These are phyloP conservation scores for Petrophora chlorosata DNA, from an alignment of 2,888 invertebrate genomes.

Conservation along the genomic window DNA sequence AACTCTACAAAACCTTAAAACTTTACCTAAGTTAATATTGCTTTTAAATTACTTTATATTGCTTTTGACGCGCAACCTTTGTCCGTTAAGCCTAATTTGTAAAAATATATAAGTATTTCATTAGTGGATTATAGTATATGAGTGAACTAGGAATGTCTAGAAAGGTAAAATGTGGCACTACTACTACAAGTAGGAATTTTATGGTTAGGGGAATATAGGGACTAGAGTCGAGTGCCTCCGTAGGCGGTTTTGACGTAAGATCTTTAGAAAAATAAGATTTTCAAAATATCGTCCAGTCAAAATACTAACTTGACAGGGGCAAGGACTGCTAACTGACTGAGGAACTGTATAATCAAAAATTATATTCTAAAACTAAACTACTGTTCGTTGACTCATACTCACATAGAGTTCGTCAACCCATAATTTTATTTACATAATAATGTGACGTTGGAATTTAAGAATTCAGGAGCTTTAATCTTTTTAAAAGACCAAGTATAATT, in stretches of 20 bases:
- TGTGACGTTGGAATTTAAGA: conserved; percentile 3
- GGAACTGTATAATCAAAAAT: not conserved
- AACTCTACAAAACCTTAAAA: conserved; percentile 66
- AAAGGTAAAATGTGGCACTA: conserved; percentile 67
- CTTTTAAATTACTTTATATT: conserved; percentile 78
- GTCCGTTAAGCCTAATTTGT: conserved; percentile 55
- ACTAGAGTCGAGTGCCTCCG: conserved; percentile 59
- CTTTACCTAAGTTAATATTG: conserved; percentile 74
- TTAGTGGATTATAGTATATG: conserved; percentile 38
- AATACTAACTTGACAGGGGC: not conserved
- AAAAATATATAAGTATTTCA: conserved; percentile 52
- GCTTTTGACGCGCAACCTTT: conserved; percentile 75
- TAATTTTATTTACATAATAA: conserved; percentile 5
- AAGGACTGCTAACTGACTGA: too few relatives aligned
- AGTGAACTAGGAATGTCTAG: conserved; percentile 42
- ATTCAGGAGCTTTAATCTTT: conserved; percentile 45
- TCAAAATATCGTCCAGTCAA: not conserved
- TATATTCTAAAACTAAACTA: not conserved
- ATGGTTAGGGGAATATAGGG: conserved; percentile 56
- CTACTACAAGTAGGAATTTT: conserved; percentile 62
- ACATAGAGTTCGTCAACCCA: not conserved
- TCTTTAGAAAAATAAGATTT: not conserved
- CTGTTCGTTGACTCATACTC: conserved; percentile 24
- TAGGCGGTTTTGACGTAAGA: conserved; percentile 34
- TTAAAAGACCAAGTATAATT: conserved; percentile 60